Evolutionary conservation across 2,888 invertebrate species (phyloP).

Genomic region (Drosophila formosana): DNA sequence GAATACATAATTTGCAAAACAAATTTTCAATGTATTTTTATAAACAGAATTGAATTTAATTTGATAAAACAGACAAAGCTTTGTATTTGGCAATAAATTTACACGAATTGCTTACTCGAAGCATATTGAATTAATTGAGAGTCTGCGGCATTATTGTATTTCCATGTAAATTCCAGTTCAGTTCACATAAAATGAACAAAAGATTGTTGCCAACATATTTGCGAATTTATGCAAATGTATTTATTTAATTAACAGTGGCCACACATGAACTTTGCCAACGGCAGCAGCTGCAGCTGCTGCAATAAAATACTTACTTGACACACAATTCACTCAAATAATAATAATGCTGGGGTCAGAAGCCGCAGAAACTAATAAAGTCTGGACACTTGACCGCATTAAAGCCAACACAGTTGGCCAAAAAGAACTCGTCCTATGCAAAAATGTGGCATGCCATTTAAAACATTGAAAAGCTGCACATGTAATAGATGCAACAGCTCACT

Average conservation of each 20-base stretch:
- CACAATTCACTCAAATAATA: not conserved
- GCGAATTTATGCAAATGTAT: conserved; percentile 20
- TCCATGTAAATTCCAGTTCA: not conserved
- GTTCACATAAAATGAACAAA: not conserved
- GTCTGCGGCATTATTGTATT: not conserved
- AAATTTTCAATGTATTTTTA: too few species aligned
- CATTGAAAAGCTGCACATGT: conserved; percentile 23
- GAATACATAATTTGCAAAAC: too few species aligned
- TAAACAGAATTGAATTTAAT: not conserved
- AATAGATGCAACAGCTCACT: conserved; percentile 30
- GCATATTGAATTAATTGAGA: not conserved
- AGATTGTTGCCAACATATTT: conserved; percentile 11
- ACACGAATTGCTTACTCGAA: not conserved
- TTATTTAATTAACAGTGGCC: conserved; percentile 37
- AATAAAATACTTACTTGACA: conserved; percentile 19
- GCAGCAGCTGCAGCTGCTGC: not conserved
- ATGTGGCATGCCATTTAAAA: conserved; percentile 38
- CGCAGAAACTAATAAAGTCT: conserved; percentile 48
- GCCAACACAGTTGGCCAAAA: conserved; percentile 19
- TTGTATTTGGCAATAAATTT: not conserved
- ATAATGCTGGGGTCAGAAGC: conserved; percentile 2
- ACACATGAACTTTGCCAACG: conserved; percentile 11
- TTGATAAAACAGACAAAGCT: not conserved
- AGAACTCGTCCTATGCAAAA: conserved; percentile 33
- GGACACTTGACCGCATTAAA: conserved; percentile 61